Conservation (phyloP, 2,888 invertebrate species). For the Lucinisca nassula region DNA sequence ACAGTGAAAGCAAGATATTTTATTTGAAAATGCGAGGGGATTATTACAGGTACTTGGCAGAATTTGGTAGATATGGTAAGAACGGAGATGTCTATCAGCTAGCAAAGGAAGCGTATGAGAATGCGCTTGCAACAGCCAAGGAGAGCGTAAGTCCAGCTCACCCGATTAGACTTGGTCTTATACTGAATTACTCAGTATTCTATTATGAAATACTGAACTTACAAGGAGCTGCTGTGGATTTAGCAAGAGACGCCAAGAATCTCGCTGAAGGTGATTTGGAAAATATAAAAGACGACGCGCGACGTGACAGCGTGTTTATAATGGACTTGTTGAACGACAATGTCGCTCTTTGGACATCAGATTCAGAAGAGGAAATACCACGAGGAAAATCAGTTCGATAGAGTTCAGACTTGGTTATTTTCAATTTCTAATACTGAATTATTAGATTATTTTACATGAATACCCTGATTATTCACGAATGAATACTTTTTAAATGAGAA, state of each 20-base stretch:
- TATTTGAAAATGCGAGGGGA: constrained; percentile 64
- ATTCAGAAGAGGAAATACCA: constrained; percentile 91
- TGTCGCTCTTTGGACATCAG: constrained; percentile 95
- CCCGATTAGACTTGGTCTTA: constrained; percentile 99
- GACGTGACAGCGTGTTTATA: constrained; percentile 99
- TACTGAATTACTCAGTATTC: constrained; percentile 99
- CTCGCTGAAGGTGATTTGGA: constrained; percentile 99
- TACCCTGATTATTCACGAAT: no score
- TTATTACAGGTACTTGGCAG: constrained; percentile 96
- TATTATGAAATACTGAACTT: constrained; percentile 99
- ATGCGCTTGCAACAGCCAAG: constrained; percentile 99
- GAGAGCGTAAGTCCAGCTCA: constrained; percentile 99
- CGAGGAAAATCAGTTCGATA: not conserved
- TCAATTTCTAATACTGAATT: no score
- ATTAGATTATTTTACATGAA: no score
- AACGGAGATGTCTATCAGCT: constrained; percentile 91
- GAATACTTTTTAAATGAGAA: no score
- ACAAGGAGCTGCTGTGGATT: constrained; percentile 99
- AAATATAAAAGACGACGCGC: constrained; percentile 99
- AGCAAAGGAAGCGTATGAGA: constrained; percentile 99
- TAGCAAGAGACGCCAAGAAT: constrained; percentile 99
- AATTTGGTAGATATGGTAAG: constrained; percentile 96
- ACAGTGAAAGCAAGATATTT: constrained; percentile 58
- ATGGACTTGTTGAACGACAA: constrained; percentile 96
- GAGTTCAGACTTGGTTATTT: no score